phyloP scores from a whole-genome alignment of 2,888 invertebrate species.

The Drosophila peninsularis region DNA sequence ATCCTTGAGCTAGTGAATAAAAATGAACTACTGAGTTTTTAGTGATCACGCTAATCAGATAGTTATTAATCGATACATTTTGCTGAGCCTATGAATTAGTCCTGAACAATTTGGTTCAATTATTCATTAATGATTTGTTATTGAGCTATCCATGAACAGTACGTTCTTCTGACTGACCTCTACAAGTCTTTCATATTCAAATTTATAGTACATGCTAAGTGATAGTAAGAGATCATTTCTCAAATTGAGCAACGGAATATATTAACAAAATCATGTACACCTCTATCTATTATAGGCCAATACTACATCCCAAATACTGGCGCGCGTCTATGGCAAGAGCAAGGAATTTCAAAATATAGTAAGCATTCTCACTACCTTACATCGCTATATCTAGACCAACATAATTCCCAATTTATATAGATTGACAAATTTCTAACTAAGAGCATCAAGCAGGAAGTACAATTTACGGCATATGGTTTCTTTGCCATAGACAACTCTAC shows the following conservation, averaged over 20 bases:
- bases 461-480: conserved; percentile 84
- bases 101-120: not conserved
- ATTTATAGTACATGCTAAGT: not conserved
- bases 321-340: conserved; percentile 81
- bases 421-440: conserved; percentile 84
- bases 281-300: conserved; percentile 77
- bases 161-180: not conserved
- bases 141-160: not conserved
- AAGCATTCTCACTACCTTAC: conserved; percentile 15
- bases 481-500: conserved; percentile 84
- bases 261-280: not conserved
- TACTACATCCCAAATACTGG: conserved; percentile 80
- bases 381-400: not conserved
- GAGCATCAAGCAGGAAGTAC: conserved; percentile 83
- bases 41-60: not conserved
- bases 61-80: not conserved
- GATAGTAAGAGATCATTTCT: no score
- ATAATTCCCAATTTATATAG: conserved; percentile 44
- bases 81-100: not conserved
- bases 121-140: no score
- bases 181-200: not conserved
- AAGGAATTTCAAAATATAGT: conserved; percentile 83
- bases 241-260: not conserved
- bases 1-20: not conserved
- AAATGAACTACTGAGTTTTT: not conserved